These are phyloP conservation scores for Blera fallax DNA, from an alignment of 2,888 invertebrate genomes.

Conservation along the genomic window DNA sequence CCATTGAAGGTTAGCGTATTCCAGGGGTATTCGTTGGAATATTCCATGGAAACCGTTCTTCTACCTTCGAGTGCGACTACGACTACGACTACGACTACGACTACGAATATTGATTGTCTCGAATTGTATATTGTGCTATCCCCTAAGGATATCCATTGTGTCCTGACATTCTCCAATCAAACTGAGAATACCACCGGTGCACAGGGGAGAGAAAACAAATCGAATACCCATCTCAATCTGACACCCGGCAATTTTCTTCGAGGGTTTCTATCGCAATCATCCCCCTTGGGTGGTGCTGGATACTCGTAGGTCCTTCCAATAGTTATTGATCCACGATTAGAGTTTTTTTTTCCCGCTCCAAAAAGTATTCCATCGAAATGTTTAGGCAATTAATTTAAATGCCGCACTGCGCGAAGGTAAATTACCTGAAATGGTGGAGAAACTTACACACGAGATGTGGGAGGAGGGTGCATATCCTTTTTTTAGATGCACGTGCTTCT, in stretches of 20 bases:
- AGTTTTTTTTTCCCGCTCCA: slow-evolving; percentile 54
- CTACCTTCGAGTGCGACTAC: neutral
- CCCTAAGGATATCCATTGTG: slow-evolving; percentile 36
- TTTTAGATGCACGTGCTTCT: slow-evolving; percentile 46
- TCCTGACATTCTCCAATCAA: slow-evolving; percentile 8
- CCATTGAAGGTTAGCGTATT: neutral
- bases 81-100: slow-evolving; percentile 4
- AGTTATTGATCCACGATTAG: slow-evolving; percentile 64
- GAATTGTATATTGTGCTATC: slow-evolving; percentile 21
- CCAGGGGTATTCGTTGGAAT: slow-evolving; percentile 1
- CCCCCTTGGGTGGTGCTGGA: neutral
- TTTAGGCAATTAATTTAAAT: slow-evolving; percentile 70
- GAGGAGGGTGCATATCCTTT: slow-evolving; percentile 24
- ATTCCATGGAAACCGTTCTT: slow-evolving; percentile 4
- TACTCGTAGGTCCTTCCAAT: slow-evolving; percentile 7
- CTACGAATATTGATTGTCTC: slow-evolving; percentile 48
- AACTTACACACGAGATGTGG: neutral
- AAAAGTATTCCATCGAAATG: slow-evolving; percentile 42
- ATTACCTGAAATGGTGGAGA: slow-evolving; percentile 37
- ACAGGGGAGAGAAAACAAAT: slow-evolving; percentile 50
- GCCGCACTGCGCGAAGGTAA: slow-evolving; percentile 55
- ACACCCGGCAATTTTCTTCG: slow-evolving; percentile 62
- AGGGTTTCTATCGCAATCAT: slow-evolving; percentile 11
- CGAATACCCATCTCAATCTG: slow-evolving; percentile 59
- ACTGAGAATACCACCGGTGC: neutral